Evolutionary conservation across 2,113 vertebrate species (phyloP).

Genomic region (Phainopepla nitens): DNA sequence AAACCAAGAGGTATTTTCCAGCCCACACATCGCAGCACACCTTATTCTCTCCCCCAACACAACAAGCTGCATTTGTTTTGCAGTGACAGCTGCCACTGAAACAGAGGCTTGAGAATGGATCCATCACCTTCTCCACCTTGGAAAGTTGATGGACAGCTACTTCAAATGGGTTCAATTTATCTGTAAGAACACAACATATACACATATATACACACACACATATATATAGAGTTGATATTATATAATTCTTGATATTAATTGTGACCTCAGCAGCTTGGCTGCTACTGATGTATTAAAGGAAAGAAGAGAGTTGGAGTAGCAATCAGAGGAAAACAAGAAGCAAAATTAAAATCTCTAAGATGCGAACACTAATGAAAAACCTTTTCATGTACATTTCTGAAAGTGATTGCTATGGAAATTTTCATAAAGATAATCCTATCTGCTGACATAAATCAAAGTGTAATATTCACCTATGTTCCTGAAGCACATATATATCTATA

Average conservation of each 20-base stretch:
- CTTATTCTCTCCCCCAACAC: neutral
- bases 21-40: neutral
- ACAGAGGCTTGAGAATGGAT: neutral
- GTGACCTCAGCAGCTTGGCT: neutral
- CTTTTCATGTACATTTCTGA: neutral
- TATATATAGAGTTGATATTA: neutral
- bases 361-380: accelerated
- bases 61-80: neutral
- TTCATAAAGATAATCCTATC: neutral
- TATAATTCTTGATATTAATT: neutral
- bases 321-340: neutral
- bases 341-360: neutral
- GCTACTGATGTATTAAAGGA: neutral
- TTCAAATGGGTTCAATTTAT: constrained; percentile 47
- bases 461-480: neutral
- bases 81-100: constrained; percentile 12
- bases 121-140: neutral
- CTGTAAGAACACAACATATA: neutral
- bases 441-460: neutral
- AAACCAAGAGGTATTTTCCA: neutral
- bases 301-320: neutral
- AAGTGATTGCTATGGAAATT: neutral
- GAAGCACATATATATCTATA: neutral
- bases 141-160: neutral
- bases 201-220: too few species aligned